Percentiles rank a stretch among this genome's conserved stretches.
These are phyloP conservation scores for Hermetia illucens DNA, from an alignment of 1,140 invertebrate genomes.

Conservation along the genomic window DNA sequence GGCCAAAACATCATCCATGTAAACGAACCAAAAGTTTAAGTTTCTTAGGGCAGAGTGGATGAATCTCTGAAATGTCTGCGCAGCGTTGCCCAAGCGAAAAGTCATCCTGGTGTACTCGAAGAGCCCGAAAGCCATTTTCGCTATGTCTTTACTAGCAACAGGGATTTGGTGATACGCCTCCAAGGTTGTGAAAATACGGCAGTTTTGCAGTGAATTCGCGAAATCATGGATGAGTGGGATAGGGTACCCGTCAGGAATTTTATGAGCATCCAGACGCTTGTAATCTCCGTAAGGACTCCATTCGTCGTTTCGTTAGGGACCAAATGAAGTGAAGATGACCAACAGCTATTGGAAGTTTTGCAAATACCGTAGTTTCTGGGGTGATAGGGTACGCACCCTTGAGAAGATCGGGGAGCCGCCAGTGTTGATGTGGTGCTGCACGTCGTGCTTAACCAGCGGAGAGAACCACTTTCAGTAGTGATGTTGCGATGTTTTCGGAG, in stretches of 20 bases:
- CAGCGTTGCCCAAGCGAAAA: conserved; percentile 18
- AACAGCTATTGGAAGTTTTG: conserved; percentile 15
- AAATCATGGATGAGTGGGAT: conserved; percentile 23
- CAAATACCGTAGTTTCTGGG: too few species aligned
- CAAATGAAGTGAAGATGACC: conserved; percentile 24
- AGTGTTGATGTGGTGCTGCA: too few species aligned
- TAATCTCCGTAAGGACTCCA: conserved; percentile 35
- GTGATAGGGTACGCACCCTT: too few species aligned
- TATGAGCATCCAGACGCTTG: conserved; percentile 28
- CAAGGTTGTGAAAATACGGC: conserved; percentile 30
- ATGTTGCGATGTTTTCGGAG: too few species aligned
- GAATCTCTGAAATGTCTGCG: conserved; percentile 11
- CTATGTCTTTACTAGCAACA: conserved; percentile 18
- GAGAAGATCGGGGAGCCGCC: too few species aligned
- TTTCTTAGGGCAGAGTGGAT: conserved; percentile 9
- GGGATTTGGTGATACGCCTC: conserved; percentile 35
- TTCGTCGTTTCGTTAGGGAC: conserved; percentile 27
- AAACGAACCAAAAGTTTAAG: conserved; percentile 22
- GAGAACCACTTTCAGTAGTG: too few species aligned
- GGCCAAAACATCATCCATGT: conserved; percentile 38
- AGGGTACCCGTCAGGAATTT: conserved; percentile 28
- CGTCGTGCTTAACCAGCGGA: too few species aligned
- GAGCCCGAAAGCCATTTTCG: conserved; percentile 25
- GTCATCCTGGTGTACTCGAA: conserved; percentile 19
- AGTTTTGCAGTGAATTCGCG: conserved; percentile 17